Evolutionary conservation across 1,140 invertebrate species (phyloP).

Genomic region (Aphelenchoides avenae): DNA sequence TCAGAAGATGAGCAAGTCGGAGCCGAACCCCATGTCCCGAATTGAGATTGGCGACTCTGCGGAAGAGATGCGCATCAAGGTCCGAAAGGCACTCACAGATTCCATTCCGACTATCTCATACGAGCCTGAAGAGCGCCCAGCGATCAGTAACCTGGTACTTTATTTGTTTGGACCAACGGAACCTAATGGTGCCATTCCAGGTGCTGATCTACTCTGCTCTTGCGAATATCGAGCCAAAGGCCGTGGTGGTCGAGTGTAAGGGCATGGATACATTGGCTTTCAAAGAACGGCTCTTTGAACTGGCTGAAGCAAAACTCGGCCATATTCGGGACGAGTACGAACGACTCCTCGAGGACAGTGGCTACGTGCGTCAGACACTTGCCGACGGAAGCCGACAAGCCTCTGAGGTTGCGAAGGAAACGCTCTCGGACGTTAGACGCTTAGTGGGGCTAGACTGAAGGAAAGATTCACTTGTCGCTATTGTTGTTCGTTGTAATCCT

Average conservation of each 20-base stretch:
- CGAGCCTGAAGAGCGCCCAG: slow-evolving; percentile 40
- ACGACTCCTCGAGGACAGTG: slow-evolving; percentile 1
- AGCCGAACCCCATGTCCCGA: slow-evolving; percentile 71
- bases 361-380: slow-evolving; percentile 20
- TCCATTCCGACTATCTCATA: slow-evolving; percentile 28
- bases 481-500: too few relatives aligned
- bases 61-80: slow-evolving; percentile 73
- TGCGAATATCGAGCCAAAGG: slow-evolving; percentile 12
- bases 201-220: slow-evolving; percentile 17
- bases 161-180: background rate
- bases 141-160: slow-evolving; percentile 34
- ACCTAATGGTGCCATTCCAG: slow-evolving; percentile 10
- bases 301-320: slow-evolving; percentile 4
- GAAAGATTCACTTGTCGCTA: background rate
- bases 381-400: slow-evolving; percentile 27
- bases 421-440: slow-evolving; percentile 28
- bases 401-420: slow-evolving; percentile 1
- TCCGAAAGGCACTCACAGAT: slow-evolving; percentile 87
- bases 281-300: slow-evolving; percentile 15
- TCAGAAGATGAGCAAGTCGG: slow-evolving; percentile 98
- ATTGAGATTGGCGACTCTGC: slow-evolving; percentile 77
- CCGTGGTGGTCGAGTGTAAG: slow-evolving; percentile 9
- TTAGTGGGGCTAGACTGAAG: slow-evolving; percentile 19
- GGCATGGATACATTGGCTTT: slow-evolving; percentile 35
- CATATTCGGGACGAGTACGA: slow-evolving; percentile 8